Evolutionary conservation across 1,140 invertebrate genomes (phyloP), one percentile per base, ranked within the genome.

Genomic region (Rhopalosiphum padi): DNA sequence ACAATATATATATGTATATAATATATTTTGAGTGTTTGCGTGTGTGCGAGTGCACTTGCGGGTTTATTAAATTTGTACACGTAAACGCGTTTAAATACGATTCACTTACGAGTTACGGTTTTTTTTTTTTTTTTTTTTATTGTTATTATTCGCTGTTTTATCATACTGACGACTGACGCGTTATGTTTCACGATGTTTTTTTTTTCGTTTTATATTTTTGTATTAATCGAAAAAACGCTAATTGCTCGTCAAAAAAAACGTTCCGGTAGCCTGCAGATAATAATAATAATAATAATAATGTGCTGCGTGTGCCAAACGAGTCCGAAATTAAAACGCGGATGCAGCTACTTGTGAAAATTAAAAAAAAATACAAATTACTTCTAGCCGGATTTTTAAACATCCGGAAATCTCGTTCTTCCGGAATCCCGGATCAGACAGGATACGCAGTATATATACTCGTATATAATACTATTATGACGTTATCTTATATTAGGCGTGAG

Each of bases 11-110:
- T 35, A 77, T 77, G n/a, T 77, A 68, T n/a, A n/a, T 68, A 68
- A 68, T 68, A 77, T n/a, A 77, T 77, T 25, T 22, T 25, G 83
- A 85, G 83, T 85, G 83, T 43, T 37, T 85, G 83, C 35, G 60
- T 15, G 77, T 82, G 77, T 85, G 37, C 37, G 82, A 68, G 43
- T 87, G 25, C 25, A 86, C 41, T 25, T 37, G 82, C 37, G 9
- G 25, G 83, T 85, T 86, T 86, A 86, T 86, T 86, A 86, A 86
- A 86, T 87, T 87, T n/a, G 86, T 87, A 87, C 86, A 87, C 86
- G 86, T 87, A 87, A 87, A 48, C 46, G 22, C 86, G 86, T 87
- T 87, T 21, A 48, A 87, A 87, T 87, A 48, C 43, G 86, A 48
- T 87, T 48, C 86, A 48, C 30, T 87, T 87, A 86, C 22, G 25